These are phyloP conservation scores for Bujurquina vittata DNA, from an alignment of 2,113 vertebrate species.

Conservation along the genomic window DNA sequence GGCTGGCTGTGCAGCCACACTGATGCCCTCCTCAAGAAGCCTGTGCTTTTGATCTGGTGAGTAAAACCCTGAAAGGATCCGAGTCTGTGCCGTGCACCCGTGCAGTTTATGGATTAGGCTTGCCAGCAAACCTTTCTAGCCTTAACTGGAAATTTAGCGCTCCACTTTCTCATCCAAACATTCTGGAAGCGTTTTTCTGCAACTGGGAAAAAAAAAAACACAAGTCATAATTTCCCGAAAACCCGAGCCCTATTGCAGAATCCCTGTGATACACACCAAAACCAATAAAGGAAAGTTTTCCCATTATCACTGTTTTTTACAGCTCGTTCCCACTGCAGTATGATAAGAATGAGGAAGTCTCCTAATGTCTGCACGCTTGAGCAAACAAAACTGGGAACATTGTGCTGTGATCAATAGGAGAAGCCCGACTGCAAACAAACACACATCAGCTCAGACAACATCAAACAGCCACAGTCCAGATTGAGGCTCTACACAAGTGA, in stretches of 20 bases:
- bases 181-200: too few relatives aligned
- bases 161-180: too few relatives aligned
- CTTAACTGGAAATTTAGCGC: too few relatives aligned
- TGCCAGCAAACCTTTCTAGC: too few relatives aligned
- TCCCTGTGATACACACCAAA: neutral
- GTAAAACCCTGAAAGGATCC: too few relatives aligned
- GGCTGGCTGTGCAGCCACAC: too few relatives aligned
- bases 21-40: too few relatives aligned
- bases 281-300: neutral
- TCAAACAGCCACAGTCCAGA: constrained; percentile 28
- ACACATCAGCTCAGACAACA: constrained; percentile 27
- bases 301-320: neutral
- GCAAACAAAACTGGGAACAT: constrained; percentile 40
- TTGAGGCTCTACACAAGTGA: constrained; percentile 26
- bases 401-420: constrained; percentile 57
- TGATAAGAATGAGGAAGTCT: neutral
- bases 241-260: neutral
- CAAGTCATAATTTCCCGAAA: neutral
- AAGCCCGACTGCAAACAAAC: constrained; percentile 53
- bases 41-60: too few relatives aligned
- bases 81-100: too few relatives aligned
- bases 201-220: too few relatives aligned
- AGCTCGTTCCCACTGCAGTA: neutral
- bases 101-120: too few relatives aligned
- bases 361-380: constrained; percentile 7